Evolutionary conservation across 2,888 invertebrate genomes (phyloP), one percentile per base, ranked within the genome.

Genomic region (Megastigmus dorsalis): DNA sequence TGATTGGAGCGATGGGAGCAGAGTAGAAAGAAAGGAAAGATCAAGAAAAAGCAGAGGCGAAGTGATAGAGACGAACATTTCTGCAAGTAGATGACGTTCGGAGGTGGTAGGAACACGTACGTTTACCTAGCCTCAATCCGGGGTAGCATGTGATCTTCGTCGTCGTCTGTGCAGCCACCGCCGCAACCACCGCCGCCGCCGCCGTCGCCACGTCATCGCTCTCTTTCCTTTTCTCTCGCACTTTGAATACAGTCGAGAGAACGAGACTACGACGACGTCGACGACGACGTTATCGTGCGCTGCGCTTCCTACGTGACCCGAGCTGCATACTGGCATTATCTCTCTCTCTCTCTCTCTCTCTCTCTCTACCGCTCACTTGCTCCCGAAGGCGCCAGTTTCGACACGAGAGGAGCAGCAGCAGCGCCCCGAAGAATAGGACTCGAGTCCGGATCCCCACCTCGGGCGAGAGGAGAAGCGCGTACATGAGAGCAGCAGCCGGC

Each of bases 41-140:
- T n/a, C n/a, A n/a, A n/a, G n/a, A n/a, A n/a, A 10, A 20, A 18
- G 55, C 1, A 15, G 36, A n/a, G n/a, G n/a, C n/a, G n/a, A n/a
- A n/a, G n/a, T n/a, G n/a, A 6, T 20, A 20, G 28, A 26, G 3
- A n/a, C 9, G 28, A n/a, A 5, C 2, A 13, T 28, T n/a, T 52
- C 30, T 30, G 3, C 28, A 26, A 38, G 60, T 62, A 63, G 76
- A 78, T 76, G 45, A 48, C 36, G 62, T 60, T 45, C 63, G 36
- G 69, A 60, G 62, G 69, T 33, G 79, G 79, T 66, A n/a, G 71
- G 77, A 78, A 81, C 82, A 80, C 80, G 83, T 84, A 80, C 82
- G 84, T 85, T 85, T 84, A 82, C 81, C 82, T 81, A 83, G 80
- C 82, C 82, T 84, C 84, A 84, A 85, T 85, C 84, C 82, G 80